phyloP scores from a whole-genome alignment of 2,888 invertebrate genomes.

The Vanessa cardui region DNA sequence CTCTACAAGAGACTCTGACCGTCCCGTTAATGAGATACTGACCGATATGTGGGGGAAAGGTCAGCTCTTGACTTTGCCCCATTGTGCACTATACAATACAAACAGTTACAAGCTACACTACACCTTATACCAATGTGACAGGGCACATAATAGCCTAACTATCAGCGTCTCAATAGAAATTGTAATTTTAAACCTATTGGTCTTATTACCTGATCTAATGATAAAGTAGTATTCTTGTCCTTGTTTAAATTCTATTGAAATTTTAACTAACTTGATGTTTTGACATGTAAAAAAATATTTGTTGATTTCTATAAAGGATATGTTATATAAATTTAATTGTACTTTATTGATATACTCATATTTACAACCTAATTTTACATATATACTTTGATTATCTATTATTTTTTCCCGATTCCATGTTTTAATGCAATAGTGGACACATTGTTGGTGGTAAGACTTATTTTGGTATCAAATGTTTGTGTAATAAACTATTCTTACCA shows the following conservation, averaged over 20 bases:
- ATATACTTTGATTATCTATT: too few relatives aligned
- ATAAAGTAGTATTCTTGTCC: background rate
- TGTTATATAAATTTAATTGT: too few relatives aligned
- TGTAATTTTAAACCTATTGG: constrained; percentile 26
- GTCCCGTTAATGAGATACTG: constrained; percentile 77
- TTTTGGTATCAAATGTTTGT: too few relatives aligned
- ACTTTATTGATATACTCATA: background rate
- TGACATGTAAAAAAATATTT: background rate
- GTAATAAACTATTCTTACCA: too few relatives aligned
- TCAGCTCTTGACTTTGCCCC: constrained; percentile 58
- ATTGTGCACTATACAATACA: constrained; percentile 40
- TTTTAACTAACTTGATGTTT: background rate
- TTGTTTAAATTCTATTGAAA: background rate
- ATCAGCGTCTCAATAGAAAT: constrained; percentile 13
- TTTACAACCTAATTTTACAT: too few relatives aligned
- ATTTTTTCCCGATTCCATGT: too few relatives aligned
- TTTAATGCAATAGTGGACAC: too few relatives aligned
- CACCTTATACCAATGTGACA: constrained; percentile 1
- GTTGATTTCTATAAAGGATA: too few relatives aligned
- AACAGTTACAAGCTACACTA: constrained; percentile 9
- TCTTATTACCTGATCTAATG: constrained; percentile 12
- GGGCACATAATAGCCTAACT: constrained; percentile 10
- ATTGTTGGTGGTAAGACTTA: too few relatives aligned
- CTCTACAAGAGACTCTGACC: constrained; percentile 44
- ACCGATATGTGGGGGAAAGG: constrained; percentile 74